Base-by-base conservation (phyloP, 2,888 invertebrate species). In the Agonopterix heracliana region DNA sequence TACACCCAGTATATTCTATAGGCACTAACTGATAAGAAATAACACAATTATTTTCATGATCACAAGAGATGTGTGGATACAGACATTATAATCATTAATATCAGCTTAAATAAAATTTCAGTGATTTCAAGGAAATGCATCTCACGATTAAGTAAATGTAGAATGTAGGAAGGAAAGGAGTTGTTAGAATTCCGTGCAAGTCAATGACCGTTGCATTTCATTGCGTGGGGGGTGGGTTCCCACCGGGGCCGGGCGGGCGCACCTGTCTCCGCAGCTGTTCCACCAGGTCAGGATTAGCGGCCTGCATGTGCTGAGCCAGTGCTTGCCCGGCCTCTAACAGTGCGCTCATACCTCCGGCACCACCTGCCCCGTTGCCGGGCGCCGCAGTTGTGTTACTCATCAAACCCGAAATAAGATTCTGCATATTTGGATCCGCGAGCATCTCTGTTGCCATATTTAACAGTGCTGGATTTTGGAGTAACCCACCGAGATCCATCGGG, bases 381-480 rank as follows among this genome's bases (percentile, higher is more conserved):
- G 66, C 54, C 1, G 68, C 62, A 4, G 68, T 61, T 7, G 69
- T 61, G 34, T 69, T 73, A 48, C 56, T 77, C 88, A 93, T 90
- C 44, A 93, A 74, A 44, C 90, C 91, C 11, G 90, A 90, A 81
- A 93, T 91, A 75, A 95, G 90, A 68, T 93, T 93, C 69, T 94
- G 93, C 91, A 97, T 94, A 58, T 91, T 91, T 10, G 96, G 96
- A 81, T 96, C 94, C n/a, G 91, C 89, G 61, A 96, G 90, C 92
- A 97, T 93, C 70, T 94, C 93, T 5, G 93, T 92, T 3, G 96
- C 96, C 93, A 96, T 95, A 63, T 92, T 93, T 75, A 96, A 91
- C 54, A 98, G 87, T 11, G 93, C 92, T 3, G 96, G 96, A 77
- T 96, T 96, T 66, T 91, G 93, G 49, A 97, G 88, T 51, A 97